These are phyloP conservation scores for Drosophila prosaltans DNA, from an alignment of 1,140 invertebrate genomes.

Conservation along the genomic window DNA sequence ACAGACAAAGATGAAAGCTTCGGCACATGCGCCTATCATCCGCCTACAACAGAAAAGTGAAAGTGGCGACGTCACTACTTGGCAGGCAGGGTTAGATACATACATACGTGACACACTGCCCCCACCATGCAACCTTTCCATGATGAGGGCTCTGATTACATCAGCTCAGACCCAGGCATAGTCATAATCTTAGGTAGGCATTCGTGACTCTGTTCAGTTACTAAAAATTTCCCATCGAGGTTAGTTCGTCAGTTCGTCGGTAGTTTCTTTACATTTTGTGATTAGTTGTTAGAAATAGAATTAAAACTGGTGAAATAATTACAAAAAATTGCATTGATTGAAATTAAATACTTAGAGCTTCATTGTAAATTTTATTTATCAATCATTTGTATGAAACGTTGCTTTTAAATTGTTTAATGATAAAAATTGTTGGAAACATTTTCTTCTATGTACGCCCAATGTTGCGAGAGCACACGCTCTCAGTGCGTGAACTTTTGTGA, in stretches of 20 bases:
- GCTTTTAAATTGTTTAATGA: not conserved
- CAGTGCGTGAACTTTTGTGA: not conserved
- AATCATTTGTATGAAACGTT: not conserved
- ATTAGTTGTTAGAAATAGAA: constrained; percentile 17
- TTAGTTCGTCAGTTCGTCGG: constrained; percentile 45
- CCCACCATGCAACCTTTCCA: constrained; percentile 36
- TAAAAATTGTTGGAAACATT: constrained; percentile 25
- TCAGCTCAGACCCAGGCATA: constrained; percentile 36
- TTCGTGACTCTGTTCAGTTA: constrained; percentile 55
- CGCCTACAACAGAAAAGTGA: constrained; percentile 60
- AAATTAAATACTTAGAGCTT: not conserved
- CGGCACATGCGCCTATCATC: constrained; percentile 52
- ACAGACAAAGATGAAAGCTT: constrained; percentile 29
- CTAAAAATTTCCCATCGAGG: constrained; percentile 59
- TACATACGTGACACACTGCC: not conserved
- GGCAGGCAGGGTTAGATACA: constrained; percentile 1
- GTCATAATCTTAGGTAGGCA: constrained; percentile 11
- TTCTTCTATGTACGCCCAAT: constrained; percentile 42
- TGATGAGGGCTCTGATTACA: constrained; percentile 56
- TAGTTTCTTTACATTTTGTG: not conserved
- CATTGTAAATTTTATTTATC: not conserved
- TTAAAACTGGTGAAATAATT: constrained; percentile 12
- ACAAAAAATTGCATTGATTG: not conserved
- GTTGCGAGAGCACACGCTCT: constrained; percentile 23
- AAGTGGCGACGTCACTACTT: constrained; percentile 63